Conservation (phyloP, 2,888 invertebrate species). For the Tryphoninae sp. region DNA sequence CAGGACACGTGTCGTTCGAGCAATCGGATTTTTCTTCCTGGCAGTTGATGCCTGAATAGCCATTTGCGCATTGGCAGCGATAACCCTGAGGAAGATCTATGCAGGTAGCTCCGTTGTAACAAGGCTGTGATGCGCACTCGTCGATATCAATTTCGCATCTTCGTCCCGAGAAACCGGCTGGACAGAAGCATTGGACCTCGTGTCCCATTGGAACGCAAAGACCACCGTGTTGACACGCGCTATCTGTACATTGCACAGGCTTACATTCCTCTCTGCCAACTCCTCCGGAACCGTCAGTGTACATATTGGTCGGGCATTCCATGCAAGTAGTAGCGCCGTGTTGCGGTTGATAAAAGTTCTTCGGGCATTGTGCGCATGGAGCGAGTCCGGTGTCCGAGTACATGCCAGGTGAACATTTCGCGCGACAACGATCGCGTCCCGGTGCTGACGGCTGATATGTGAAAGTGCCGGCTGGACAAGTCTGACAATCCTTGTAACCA, state of each 20-base stretch:
- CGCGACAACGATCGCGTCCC: slow-evolving; percentile 90
- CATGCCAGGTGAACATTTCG: slow-evolving; percentile 94
- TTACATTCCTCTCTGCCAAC: slow-evolving; percentile 93
- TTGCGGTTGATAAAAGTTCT: slow-evolving; percentile 94
- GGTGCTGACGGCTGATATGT: slow-evolving; percentile 96
- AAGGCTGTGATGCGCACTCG: slow-evolving; percentile 96
- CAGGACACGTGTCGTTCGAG: slow-evolving; percentile 94
- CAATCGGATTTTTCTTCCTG: slow-evolving; percentile 96
- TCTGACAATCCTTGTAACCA: slow-evolving; percentile 96
- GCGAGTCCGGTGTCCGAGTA: slow-evolving; percentile 97
- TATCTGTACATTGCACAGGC: slow-evolving; percentile 92
- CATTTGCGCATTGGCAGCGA: slow-evolving; percentile 92
- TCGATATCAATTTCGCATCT: slow-evolving; percentile 97
- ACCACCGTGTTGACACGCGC: slow-evolving; percentile 95
- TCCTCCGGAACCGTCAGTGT: slow-evolving; percentile 91
- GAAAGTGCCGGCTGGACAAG: slow-evolving; percentile 94
- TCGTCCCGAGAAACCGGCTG: slow-evolving; percentile 96
- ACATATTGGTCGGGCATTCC: slow-evolving; percentile 95
- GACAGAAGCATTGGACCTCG: slow-evolving; percentile 95
- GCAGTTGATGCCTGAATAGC: slow-evolving; percentile 96
- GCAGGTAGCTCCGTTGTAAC: slow-evolving; percentile 96
- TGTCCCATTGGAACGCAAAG: slow-evolving; percentile 95
- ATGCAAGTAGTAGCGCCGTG: slow-evolving; percentile 92
- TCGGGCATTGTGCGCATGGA: slow-evolving; percentile 95
- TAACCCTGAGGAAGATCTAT: slow-evolving; percentile 96